phyloP scores from a whole-genome alignment of 2,797 vertebrate genomes.

The Muscicapa striata region DNA sequence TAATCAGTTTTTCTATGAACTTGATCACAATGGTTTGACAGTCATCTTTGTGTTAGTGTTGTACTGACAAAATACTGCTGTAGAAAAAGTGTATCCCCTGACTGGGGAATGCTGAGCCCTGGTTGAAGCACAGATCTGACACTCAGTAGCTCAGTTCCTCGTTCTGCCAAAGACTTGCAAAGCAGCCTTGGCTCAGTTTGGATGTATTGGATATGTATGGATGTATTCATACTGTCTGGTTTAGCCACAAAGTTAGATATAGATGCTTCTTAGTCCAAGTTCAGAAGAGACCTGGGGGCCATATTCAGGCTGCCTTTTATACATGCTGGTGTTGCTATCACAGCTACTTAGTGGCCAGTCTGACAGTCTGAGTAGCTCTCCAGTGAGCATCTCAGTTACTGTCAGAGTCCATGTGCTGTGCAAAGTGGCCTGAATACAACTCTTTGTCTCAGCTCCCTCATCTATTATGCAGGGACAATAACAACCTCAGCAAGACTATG shows the following conservation, averaged over 20 bases:
- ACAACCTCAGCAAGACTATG: background rate
- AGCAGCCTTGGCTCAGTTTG: background rate
- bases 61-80: background rate
- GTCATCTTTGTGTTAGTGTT: background rate
- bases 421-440: background rate
- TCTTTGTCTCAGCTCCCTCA: background rate
- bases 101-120: background rate
- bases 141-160: background rate
- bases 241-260: background rate
- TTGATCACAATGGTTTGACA: background rate
- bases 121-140: background rate
- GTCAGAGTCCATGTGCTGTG: background rate
- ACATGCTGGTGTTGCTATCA: rapidly evolving
- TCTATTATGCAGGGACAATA: background rate
- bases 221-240: background rate
- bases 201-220: background rate
- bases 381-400: background rate
- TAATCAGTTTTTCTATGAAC: background rate
- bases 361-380: background rate
- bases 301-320: background rate
- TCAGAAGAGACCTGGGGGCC: background rate
- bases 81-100: background rate
- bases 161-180: background rate
- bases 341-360: background rate
- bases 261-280: background rate